Evolutionary conservation across 2,797 vertebrate species (phyloP), one percentile per base, ranked within the genome.

Genomic region (Spinus pinus): DNA sequence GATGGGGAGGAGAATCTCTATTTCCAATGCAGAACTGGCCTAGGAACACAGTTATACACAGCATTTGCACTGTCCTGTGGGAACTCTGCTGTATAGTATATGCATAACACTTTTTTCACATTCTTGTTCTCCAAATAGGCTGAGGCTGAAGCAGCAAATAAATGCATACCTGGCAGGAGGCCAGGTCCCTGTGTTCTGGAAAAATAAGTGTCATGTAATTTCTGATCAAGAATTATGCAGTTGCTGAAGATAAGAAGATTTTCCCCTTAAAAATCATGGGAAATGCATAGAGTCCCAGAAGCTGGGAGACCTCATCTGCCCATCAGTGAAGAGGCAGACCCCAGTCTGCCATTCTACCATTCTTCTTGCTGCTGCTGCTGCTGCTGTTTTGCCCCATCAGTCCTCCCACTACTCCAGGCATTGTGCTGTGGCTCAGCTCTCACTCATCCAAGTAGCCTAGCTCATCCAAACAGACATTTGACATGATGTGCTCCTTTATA

Each of bases 181-280:
- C 81, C 94, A 93, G 31, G 54, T 85, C 51, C n/a, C 77, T 53
- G 20, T 33, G 35, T 35, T 81, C 89, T 92, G 67, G 74, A 12
- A 57, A 35, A 57, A 91, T n/a, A 91, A 81, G 61, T 67, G 54
- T 56, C 71, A 21, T 72, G 57, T 70, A 93, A 80, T 49, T 18
- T 65, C 70, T 85, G 81, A 83, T 46, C 61, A 74, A 90, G 81
- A 92, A 82, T 89, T 83, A 88, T 35, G 27, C 50, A 82, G 71
- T 83, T 73, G 28, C 14, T 83, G 71, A 85, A 93, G 89, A 88
- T 33, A 83, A 84, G 46, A 72, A 53, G 17, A 81, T 58, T 88
- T 88, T 65, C 27, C 10, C 28, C 35, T 81, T 49, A 50, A 91
- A 93, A 93, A 50, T 61, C 42, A 31, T 53, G 51, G 81, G 75